Evolutionary conservation across 2,888 invertebrate species (phyloP), one percentile per base, ranked within the genome.

Genomic region (Cataglyphis rosenhaueri): DNA sequence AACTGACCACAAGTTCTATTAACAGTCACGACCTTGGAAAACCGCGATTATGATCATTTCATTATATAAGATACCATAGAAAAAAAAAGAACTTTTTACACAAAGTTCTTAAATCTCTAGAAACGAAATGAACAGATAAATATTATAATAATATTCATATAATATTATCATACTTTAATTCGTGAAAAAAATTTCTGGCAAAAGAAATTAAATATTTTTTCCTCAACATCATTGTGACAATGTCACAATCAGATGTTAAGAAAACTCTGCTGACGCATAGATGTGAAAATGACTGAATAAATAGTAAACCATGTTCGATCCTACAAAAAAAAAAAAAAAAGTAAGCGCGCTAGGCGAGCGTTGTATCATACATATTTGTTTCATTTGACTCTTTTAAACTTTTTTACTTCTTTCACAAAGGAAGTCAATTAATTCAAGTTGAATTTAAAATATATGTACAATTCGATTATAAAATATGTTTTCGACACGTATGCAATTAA

Each of bases 11-110:
- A 78, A 18, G 41, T 62, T 70, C 70, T 25, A 41, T 70, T 70
- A 78, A 70, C 41, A 75, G 44, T 44, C 44, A n/a, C 41, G 12
- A 18, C 78, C 78, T 70, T 70, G 71, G 44, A 44, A 70, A 44
- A 44, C 9, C 9, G 3, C 32, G 57, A 78, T 59, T 70, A 25
- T 0, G 21, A 48, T 21, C 21, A 15, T 57, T 70, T 68, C 15
- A n/a, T 78, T 78, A 41, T 41, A 29, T 57, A 57, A 55, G 21
- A 10, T 9, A 29, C 38, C 12, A 15, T 8, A 18, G n/a, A 29
- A 55, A 2, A 41, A 38, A 41, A 55, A 15, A 25, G 32, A 44
- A 32, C 25, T 29, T 12, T 61, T 25, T n/a, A 41, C 0, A 18
- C 5, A 10, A 73, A 41, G 4, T 25, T 6, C 55, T 32, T 1